Base-by-base conservation (phyloP, 2,888 invertebrate species). In the Macrosoma leucophasiata region DNA sequence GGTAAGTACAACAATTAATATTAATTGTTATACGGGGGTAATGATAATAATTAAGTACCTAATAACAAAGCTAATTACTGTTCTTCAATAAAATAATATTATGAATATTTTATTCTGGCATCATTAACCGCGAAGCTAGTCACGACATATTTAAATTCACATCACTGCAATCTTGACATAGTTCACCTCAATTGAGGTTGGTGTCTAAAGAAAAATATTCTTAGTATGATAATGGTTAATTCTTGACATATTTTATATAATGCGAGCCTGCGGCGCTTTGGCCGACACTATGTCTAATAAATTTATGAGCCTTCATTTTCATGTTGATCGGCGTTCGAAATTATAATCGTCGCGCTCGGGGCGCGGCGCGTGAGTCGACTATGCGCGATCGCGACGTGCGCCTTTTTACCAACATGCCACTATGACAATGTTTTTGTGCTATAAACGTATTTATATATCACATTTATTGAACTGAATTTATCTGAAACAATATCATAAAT, bases 231-330 rank as follows among this genome's bases (percentile, higher is more conserved):
- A 82, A 81, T 78, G 76, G 67, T 76, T 79, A 73, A 82, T 79
- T 81, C 79, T 74, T 81, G 81, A 82, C 82, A 82, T 79, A 77
- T 76, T 77, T 76, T 72, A 67, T 78, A 72, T 81, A 84, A 84
- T 82, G 71, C 75, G 62, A 60, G 78, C 82, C 79, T 39, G 61
- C 46, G 79, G 84, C 79, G 50, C 62, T 48, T 50, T 52, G 61
- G 63, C 84, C 79, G 81, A 82, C 82, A 81, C 81, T 81, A 77
- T 78, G 84, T 82, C 84, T 82, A 82, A 84, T 82, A 84, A 84
- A 84, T 82, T 82, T 84, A 82, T 79, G 78, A 68, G 62, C 75
- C 66, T 77, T 70, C 78, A 79, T 81, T 79, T 81, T 81, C 75
- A 79, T 77, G 79, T 78, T 81, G 79, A 82, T 79, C 81, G 82